Percentiles rank a stretch among this genome's conserved stretches.
These are phyloP conservation scores for Paralichthys olivaceus DNA, from an alignment of 2,113 vertebrate species.

Conservation along the genomic window DNA sequence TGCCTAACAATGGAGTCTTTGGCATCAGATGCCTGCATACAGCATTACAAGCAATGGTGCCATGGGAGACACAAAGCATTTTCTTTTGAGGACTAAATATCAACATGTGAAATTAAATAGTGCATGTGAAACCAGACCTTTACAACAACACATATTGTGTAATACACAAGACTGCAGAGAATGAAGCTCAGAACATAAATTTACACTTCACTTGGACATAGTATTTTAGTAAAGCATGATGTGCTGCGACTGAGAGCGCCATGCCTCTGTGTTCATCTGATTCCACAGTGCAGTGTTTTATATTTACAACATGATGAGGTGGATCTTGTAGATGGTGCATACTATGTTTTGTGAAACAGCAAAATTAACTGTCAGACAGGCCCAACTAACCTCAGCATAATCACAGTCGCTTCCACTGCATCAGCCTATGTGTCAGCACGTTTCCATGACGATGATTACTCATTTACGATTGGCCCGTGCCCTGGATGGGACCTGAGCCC, in stretches of 20 bases:
- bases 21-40: constrained; percentile 13
- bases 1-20: constrained; percentile 39
- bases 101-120: constrained; percentile 23
- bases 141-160: constrained; percentile 34
- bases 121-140: constrained; percentile 30
- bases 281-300: neutral
- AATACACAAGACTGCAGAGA: constrained; percentile 19
- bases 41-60: neutral
- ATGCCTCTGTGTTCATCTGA: constrained; percentile 16
- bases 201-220: constrained; percentile 11
- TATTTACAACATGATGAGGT: neutral
- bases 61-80: constrained; percentile 21
- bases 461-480: constrained; percentile 20
- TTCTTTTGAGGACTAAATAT: constrained; percentile 26
- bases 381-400: constrained; percentile 21
- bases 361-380: neutral
- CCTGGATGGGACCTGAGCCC: constrained; percentile 10
- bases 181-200: constrained; percentile 33
- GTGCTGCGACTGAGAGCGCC: constrained; percentile 4
- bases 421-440: constrained; percentile 51
- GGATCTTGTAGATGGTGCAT: neutral
- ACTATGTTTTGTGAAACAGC: neutral
- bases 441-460: constrained; percentile 42
- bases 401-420: constrained; percentile 30
- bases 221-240: neutral